These are phyloP conservation scores for Plusia festucae DNA, from an alignment of 2,888 invertebrate species.

Conservation along the genomic window DNA sequence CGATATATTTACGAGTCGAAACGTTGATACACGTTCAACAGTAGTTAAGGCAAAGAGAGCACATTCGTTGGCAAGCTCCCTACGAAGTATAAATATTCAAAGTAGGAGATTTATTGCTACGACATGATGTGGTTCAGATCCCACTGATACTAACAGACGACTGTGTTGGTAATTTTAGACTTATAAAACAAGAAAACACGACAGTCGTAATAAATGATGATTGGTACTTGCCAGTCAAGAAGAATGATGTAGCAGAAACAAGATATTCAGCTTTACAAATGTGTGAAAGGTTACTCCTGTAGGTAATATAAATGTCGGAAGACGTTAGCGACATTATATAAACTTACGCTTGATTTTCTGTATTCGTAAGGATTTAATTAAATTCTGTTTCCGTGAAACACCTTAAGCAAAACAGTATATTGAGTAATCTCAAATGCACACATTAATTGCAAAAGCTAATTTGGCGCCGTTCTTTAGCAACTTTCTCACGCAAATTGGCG, in stretches of 20 bases:
- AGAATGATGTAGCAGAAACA: constrained; percentile 40
- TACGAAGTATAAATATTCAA: constrained; percentile 63
- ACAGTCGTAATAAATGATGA: constrained; percentile 57
- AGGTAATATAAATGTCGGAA: constrained; percentile 24
- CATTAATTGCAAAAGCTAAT: constrained; percentile 67
- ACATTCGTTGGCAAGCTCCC: constrained; percentile 67
- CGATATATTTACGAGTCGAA: constrained; percentile 72
- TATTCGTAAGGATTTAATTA: constrained; percentile 40
- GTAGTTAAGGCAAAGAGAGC: constrained; percentile 63
- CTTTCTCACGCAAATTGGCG: constrained; percentile 72
- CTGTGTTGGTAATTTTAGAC: constrained; percentile 52
- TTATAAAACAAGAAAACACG: constrained; percentile 48
- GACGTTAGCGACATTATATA: constrained; percentile 20
- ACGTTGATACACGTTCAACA: constrained; percentile 65
- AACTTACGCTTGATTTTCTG: constrained; percentile 15
- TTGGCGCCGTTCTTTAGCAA: constrained; percentile 60
- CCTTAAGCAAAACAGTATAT: constrained; percentile 29
- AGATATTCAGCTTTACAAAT: constrained; percentile 47
- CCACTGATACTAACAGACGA: constrained; percentile 43
- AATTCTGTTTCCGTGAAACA: constrained; percentile 29
- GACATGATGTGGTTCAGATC: constrained; percentile 64
- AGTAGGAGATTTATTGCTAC: constrained; percentile 65
- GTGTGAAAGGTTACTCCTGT: constrained; percentile 42
- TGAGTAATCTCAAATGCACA: constrained; percentile 58
- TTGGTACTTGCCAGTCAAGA: constrained; percentile 46